Evolutionary conservation across 2,113 vertebrate genomes (phyloP).

Genomic region (Podiceps cristatus): DNA sequence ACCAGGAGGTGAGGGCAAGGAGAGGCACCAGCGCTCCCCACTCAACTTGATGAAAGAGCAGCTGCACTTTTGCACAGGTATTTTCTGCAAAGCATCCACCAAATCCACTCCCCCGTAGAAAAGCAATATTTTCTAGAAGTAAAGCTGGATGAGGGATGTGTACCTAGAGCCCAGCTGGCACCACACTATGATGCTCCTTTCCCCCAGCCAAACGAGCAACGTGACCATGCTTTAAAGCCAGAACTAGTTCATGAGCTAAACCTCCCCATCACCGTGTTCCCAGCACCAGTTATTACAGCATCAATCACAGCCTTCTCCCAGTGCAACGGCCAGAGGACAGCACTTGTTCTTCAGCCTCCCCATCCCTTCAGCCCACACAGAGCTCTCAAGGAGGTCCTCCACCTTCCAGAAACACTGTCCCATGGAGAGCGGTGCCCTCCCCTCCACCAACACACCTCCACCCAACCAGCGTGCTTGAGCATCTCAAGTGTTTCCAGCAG

Average conservation of each 20-base stretch:
- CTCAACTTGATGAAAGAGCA: background rate
- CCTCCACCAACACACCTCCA: background rate
- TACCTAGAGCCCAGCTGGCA: background rate
- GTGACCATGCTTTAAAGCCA: background rate
- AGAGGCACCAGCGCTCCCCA: background rate
- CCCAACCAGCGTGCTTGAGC: background rate
- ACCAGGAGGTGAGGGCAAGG: background rate
- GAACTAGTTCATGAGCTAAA: background rate
- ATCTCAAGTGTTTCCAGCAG: background rate
- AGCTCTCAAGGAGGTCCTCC: background rate
- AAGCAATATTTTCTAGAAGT: background rate
- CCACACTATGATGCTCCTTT: background rate
- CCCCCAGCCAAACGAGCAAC: background rate
- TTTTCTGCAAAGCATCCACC: background rate
- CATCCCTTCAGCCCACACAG: background rate
- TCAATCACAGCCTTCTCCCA: background rate
- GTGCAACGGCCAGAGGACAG: background rate
- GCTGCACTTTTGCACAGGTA: background rate
- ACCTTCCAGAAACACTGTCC: background rate
- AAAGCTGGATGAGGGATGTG: background rate
- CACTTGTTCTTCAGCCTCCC: background rate
- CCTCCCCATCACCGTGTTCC: background rate
- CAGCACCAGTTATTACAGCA: background rate
- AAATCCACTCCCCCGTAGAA: rapidly evolving
- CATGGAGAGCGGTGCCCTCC: background rate